phyloP scores from a whole-genome alignment of 2,888 invertebrate species.

The Amphiduros pacificus region DNA sequence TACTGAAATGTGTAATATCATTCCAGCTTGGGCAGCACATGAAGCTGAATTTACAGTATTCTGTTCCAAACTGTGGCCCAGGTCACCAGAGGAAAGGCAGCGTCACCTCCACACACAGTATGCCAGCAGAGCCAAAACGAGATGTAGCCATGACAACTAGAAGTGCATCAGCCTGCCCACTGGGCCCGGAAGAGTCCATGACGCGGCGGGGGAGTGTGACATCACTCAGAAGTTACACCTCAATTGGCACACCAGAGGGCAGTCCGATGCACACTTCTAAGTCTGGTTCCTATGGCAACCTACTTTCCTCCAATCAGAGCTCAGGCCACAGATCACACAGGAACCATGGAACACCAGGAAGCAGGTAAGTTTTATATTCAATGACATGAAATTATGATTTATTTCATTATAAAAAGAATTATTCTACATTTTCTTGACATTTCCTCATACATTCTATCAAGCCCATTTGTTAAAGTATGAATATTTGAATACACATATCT shows the following conservation, averaged over 20 bases:
- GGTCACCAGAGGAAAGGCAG: constrained; percentile 14
- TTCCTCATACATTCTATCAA: too few relatives aligned
- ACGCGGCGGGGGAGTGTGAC: constrained; percentile 4
- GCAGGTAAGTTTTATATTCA: too few relatives aligned
- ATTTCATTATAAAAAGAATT: too few relatives aligned
- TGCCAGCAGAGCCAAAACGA: constrained; percentile 13
- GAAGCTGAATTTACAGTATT: constrained; percentile 39
- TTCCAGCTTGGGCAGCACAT: constrained; percentile 39
- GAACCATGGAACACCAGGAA: too few relatives aligned
- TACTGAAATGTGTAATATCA: background rate
- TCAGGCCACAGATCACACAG: too few relatives aligned
- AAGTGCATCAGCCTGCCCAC: constrained; percentile 13
- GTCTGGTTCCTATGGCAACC: constrained; percentile 4
- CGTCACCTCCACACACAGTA: constrained; percentile 17
- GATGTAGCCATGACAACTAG: background rate
- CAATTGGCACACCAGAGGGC: constrained; percentile 2
- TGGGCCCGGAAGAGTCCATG: constrained; percentile 5
- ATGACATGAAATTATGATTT: too few relatives aligned
- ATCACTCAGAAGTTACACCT: background rate
- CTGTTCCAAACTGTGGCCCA: constrained; percentile 1
- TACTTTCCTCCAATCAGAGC: constrained; percentile 4
- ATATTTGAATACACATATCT: too few relatives aligned
- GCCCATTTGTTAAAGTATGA: too few relatives aligned
- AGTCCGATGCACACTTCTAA: constrained; percentile 7
- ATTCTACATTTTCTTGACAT: too few relatives aligned